phyloP scores from a whole-genome alignment of 1,140 invertebrate species.

The Papilio dardanus region DNA sequence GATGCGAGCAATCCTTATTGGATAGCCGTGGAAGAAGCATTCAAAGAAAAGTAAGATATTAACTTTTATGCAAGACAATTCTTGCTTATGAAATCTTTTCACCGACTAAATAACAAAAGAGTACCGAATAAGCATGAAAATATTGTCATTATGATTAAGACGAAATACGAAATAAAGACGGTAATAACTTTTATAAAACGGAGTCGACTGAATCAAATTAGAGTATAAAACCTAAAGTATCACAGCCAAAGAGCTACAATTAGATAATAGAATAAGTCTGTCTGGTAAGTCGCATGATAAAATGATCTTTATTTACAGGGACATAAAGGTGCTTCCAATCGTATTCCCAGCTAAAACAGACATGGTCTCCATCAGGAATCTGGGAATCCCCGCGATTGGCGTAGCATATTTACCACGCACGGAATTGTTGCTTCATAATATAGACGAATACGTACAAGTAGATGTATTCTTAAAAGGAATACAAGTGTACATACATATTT shows the following conservation, averaged over 20 bases:
- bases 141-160: too few species aligned
- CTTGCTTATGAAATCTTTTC: slow-evolving; percentile 24
- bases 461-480: slow-evolving; percentile 88
- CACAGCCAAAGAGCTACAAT: too few species aligned
- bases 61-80: too few species aligned
- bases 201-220: too few species aligned
- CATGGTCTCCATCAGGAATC: slow-evolving; percentile 61
- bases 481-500: slow-evolving; percentile 86
- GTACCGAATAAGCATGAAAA: slow-evolving; percentile 8
- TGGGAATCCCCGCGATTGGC: slow-evolving; percentile 89
- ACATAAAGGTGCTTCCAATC: slow-evolving; percentile 54
- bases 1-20: slow-evolving; percentile 88
- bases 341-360: slow-evolving; percentile 67
- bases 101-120: not conserved
- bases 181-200: slow-evolving; percentile 2
- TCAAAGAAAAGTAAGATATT: slow-evolving; percentile 69
- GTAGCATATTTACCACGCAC: slow-evolving; percentile 92
- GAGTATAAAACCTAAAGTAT: too few species aligned
- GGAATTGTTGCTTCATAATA: slow-evolving; percentile 87
- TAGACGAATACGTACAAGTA: slow-evolving; percentile 90
- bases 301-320: slow-evolving; percentile 77
- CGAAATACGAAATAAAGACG: too few species aligned
- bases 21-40: slow-evolving; percentile 86
- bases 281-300: not conserved
- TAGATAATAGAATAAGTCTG: too few species aligned